Conservation (phyloP, 2,888 invertebrate genomes). For the Lydus trimaculatus region DNA sequence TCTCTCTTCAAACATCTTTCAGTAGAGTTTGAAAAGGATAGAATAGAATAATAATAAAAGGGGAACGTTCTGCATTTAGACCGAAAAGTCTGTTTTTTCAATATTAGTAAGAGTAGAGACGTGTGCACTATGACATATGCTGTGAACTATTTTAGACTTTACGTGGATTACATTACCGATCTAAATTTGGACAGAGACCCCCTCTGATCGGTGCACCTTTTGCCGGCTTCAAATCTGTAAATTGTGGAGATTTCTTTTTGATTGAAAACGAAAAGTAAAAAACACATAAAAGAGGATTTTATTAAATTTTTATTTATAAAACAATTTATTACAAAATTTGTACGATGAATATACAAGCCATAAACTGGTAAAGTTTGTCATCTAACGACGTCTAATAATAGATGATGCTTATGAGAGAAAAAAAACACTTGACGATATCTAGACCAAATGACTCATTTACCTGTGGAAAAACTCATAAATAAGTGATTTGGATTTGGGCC, state of each 20-base stretch:
- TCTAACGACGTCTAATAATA: neutral
- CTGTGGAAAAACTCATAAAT: constrained; percentile 9
- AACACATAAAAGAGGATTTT: neutral
- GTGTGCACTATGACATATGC: constrained; percentile 64
- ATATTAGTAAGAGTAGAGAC: constrained; percentile 52
- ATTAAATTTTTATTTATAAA: constrained; percentile 16
- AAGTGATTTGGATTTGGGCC: constrained; percentile 2
- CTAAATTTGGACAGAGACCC: constrained; percentile 64
- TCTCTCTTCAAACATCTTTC: neutral
- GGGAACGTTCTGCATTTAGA: constrained; percentile 4
- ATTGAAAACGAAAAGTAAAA: neutral
- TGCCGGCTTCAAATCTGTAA: constrained; percentile 37
- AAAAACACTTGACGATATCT: neutral
- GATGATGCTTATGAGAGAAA: neutral
- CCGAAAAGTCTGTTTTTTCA: neutral
- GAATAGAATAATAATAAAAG: neutral
- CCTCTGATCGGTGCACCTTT: constrained; percentile 40
- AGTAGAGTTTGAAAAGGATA: neutral
- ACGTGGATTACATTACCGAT: constrained; percentile 66
- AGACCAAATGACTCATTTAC: constrained; percentile 6
- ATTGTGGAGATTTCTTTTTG: no score
- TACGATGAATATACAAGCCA: neutral
- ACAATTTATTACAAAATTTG: constrained; percentile 11
- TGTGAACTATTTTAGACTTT: constrained; percentile 65
- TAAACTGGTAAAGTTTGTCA: neutral